Evolutionary conservation across 2,888 invertebrate species (phyloP), one percentile per base, ranked within the genome.

Genomic region (Elysia crispata): DNA sequence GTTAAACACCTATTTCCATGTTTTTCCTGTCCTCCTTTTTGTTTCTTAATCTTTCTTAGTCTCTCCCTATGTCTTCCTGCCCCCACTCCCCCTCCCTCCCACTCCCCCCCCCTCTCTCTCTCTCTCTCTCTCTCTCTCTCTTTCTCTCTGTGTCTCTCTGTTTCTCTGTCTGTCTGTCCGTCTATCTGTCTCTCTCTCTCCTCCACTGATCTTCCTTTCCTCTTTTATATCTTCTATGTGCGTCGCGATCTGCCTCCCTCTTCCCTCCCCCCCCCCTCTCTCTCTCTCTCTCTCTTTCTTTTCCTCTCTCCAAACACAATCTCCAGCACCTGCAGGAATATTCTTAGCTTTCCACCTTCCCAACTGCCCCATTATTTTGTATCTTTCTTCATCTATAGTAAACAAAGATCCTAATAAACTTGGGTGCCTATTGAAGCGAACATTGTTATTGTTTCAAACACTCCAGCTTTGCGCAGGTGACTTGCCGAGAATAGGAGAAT

Each of bases 111-210:
- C 49, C 50, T 77, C 54, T 69, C 11, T 67, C 30, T 70, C 31
- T 69, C 31, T 69, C 31, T 28, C 33, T 57, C n/a, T 70, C 67
- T 54, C 57, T 20, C 13, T 69, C 77, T 69, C 57, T 54, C 33
- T 30, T 25, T 54, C 70, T 70, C 31, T 70, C 70, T 57, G 1
- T n/a, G 31, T 70, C 23, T 60, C 57, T 50, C 15, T 69, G 41
- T 50, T 1, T 70, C 57, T 57, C 57, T 33, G 15, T 70, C n/a
- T 57, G 23, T 50, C 60, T 54, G 18, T 54, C 70, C 13, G 8
- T n/a, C 57, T 20, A 13, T 57, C 30, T 54, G 20, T 57, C 30
- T 28, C 31, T 25, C 20, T 31, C 74, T 54, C 30, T 31, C 49
- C 50, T 57, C 31, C 33, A 15, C 31, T 41, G 18, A n/a, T 77